Conservation (phyloP, 2,888 invertebrate genomes). For the Zygogramma bicolorata region DNA sequence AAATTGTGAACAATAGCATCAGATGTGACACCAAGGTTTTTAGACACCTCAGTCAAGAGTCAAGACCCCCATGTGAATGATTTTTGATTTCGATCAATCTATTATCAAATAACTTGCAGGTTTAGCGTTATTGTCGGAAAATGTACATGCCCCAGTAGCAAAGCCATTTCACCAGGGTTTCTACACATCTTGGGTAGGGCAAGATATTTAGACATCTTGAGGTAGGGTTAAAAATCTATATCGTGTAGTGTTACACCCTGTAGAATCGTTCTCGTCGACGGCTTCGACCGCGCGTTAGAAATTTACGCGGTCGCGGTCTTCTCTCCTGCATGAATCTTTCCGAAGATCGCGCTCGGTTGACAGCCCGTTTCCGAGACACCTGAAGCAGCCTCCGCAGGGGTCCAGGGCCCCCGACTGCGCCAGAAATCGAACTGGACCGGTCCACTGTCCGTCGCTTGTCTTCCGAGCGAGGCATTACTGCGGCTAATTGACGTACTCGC, state of each 20-base stretch:
- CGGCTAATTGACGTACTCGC: slow-evolving; percentile 46
- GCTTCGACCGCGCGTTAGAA: neutral
- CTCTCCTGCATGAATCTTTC: slow-evolving; percentile 12
- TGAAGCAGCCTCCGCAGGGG: slow-evolving; percentile 50
- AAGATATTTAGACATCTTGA: no score
- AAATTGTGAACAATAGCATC: no score
- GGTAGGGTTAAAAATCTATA: no score
- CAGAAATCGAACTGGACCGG: slow-evolving; percentile 59
- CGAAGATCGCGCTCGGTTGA: slow-evolving; percentile 60
- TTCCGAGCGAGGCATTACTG: slow-evolving; percentile 37
- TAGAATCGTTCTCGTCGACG: neutral
- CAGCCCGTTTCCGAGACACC: slow-evolving; percentile 63
- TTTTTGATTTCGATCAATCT: no score
- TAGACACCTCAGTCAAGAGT: no score
- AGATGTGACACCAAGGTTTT: no score
- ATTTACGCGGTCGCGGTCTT: slow-evolving; percentile 9
- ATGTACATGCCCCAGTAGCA: no score
- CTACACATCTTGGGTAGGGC: no score
- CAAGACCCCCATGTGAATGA: no score
- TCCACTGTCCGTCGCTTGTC: slow-evolving; percentile 53
- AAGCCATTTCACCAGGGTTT: no score
- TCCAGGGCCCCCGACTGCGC: slow-evolving; percentile 53
- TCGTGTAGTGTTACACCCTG: neutral
- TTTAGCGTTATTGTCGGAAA: no score
- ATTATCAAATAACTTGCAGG: no score